phyloP scores from a whole-genome alignment of 2,888 invertebrate genomes.

The Tridacna crocea region DNA sequence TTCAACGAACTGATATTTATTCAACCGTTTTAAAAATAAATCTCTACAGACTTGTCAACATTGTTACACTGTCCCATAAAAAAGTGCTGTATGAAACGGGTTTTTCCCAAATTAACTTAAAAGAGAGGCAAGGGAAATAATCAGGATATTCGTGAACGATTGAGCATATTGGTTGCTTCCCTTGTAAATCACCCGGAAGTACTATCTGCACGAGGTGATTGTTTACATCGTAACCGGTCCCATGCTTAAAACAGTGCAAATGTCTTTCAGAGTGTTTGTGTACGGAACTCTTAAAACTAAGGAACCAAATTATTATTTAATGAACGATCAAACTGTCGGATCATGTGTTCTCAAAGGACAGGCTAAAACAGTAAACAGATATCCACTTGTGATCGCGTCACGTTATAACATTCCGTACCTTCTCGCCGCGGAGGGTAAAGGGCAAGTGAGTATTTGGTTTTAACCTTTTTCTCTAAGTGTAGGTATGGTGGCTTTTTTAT shows the following conservation, averaged over 20 bases:
- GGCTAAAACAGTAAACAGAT: slow-evolving; percentile 89
- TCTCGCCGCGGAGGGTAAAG: slow-evolving; percentile 83
- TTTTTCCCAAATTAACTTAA: no score
- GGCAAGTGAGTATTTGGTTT: slow-evolving; percentile 44
- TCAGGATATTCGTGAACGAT: background rate
- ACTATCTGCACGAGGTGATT: background rate
- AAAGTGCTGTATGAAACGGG: no score
- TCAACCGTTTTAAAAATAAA: no score
- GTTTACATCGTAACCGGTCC: background rate
- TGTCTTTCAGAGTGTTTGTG: slow-evolving; percentile 88
- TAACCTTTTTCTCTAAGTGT: background rate
- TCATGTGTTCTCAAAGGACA: slow-evolving; percentile 82
- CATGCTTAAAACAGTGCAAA: background rate
- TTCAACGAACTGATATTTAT: no score
- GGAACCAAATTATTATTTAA: slow-evolving; percentile 93
- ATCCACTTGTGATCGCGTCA: slow-evolving; percentile 94
- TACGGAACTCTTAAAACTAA: slow-evolving; percentile 95
- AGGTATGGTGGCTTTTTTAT: no score
- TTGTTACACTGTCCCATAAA: no score
- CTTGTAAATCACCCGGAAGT: background rate
- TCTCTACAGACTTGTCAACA: no score
- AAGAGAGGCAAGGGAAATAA: background rate
- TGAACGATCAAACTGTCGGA: slow-evolving; percentile 87
- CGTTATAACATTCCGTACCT: slow-evolving; percentile 96
- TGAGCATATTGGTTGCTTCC: background rate